Conservation (phyloP, 1,140 invertebrate genomes). For the Drosophila lacertosa region DNA sequence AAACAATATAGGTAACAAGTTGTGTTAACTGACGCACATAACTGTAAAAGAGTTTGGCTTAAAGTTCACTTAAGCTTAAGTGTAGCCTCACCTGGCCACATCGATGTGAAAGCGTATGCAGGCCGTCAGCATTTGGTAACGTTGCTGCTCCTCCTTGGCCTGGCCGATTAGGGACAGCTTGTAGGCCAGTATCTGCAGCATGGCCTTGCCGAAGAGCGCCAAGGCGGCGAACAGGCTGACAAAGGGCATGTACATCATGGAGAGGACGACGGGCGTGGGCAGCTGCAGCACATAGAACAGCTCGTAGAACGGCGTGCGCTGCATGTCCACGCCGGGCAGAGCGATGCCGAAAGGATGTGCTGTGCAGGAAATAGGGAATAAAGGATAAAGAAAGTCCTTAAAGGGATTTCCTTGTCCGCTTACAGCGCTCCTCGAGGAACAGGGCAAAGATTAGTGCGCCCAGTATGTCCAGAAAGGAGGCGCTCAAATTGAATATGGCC, state of each 20-base stretch:
- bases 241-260: constrained; percentile 78
- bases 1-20: constrained; percentile 65
- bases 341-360: constrained; percentile 75
- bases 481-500: constrained; percentile 67
- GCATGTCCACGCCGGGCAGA: constrained; percentile 65
- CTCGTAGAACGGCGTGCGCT: constrained; percentile 66
- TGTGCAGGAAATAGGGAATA: constrained; percentile 3
- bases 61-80: too few species aligned
- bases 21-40: constrained; percentile 62
- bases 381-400: not conserved
- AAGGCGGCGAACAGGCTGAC: constrained; percentile 75
- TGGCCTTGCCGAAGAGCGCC: constrained; percentile 70
- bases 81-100: constrained; percentile 35
- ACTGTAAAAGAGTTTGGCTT: constrained; percentile 27
- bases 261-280: constrained; percentile 58
- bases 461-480: constrained; percentile 65
- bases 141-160: constrained; percentile 16
- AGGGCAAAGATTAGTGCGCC: constrained; percentile 63
- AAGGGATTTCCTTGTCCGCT: constrained; percentile 11
- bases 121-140: constrained; percentile 30
- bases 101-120: constrained; percentile 60
- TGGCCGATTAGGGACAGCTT: constrained; percentile 38
- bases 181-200: constrained; percentile 64
- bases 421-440: constrained; percentile 58
- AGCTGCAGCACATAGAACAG: constrained; percentile 67